Conservation (phyloP, 2,888 invertebrate species). For the Entomobrya proxima region DNA sequence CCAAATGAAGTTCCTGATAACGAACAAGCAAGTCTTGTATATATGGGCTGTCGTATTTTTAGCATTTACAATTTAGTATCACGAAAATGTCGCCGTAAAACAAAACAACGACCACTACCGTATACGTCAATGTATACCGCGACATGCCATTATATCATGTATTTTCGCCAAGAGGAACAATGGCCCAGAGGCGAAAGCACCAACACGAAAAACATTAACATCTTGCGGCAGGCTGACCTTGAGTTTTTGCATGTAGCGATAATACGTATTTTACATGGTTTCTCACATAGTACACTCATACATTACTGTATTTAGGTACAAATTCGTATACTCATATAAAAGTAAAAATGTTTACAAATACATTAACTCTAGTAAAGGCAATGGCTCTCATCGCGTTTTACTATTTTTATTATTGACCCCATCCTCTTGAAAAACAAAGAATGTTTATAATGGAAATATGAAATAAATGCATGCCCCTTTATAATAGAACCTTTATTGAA, state of each 20-base stretch:
- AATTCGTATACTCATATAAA: background rate
- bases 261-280: conserved; percentile 55
- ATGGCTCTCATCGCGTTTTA: background rate
- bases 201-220: conserved; percentile 37
- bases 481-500: too few relatives aligned
- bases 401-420: conserved; percentile 52
- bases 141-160: conserved; percentile 33
- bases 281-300: conserved; percentile 14
- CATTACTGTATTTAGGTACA: background rate
- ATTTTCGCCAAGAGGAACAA: conserved; percentile 48
- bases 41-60: too few relatives aligned
- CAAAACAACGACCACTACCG: conserved; percentile 38
- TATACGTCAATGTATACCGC: conserved; percentile 29
- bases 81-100: background rate
- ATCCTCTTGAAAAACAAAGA: background rate
- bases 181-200: conserved; percentile 32
- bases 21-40: too few relatives aligned
- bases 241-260: conserved; percentile 69
- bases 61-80: background rate
- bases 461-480: background rate
- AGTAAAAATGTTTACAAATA: background rate
- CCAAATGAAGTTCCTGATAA: too few relatives aligned
- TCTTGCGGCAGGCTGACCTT: conserved; percentile 70
- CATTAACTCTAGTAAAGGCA: background rate
- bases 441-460: background rate